phyloP scores from a whole-genome alignment of 2,888 invertebrate genomes.

The Pseudococcus jackbeardsleyi region DNA sequence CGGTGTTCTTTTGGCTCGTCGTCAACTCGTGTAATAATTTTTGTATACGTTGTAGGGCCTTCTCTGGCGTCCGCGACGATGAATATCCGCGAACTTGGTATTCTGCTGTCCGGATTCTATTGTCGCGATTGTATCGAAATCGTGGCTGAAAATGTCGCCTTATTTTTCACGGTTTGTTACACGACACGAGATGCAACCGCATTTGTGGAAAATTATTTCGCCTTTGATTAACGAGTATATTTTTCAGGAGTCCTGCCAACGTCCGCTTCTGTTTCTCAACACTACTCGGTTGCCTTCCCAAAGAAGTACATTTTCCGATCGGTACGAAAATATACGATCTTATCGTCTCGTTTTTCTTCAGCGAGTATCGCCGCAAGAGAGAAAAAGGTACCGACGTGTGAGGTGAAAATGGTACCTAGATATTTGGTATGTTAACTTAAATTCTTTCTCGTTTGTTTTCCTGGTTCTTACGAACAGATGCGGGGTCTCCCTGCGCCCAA shows the following conservation, averaged over 20 bases:
- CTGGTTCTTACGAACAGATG: neutral
- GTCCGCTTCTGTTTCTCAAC: neutral
- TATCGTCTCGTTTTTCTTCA: neutral
- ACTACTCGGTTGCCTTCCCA: neutral
- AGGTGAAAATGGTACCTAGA: neutral
- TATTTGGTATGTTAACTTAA: slow-evolving; percentile 3
- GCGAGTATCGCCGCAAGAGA: neutral
- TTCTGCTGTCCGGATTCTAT: neutral
- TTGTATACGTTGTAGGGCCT: neutral
- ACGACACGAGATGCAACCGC: neutral
- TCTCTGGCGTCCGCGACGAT: no score
- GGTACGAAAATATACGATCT: neutral
- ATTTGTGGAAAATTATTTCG: neutral
- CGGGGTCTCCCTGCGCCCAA: neutral
- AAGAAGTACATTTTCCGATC: neutral
- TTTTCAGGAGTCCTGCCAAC: neutral
- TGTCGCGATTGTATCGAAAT: neutral
- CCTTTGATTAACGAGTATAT: slow-evolving; percentile 10
- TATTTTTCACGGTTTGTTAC: neutral
- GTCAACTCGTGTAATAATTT: neutral
- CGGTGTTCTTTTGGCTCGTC: neutral
- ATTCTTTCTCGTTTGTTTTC: slow-evolving; percentile 10
- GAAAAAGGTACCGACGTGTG: neutral
- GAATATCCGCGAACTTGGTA: neutral
- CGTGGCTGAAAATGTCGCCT: neutral